phyloP scores from a whole-genome alignment of 2,113 vertebrate species.

The Brienomyrus brachyistius region DNA sequence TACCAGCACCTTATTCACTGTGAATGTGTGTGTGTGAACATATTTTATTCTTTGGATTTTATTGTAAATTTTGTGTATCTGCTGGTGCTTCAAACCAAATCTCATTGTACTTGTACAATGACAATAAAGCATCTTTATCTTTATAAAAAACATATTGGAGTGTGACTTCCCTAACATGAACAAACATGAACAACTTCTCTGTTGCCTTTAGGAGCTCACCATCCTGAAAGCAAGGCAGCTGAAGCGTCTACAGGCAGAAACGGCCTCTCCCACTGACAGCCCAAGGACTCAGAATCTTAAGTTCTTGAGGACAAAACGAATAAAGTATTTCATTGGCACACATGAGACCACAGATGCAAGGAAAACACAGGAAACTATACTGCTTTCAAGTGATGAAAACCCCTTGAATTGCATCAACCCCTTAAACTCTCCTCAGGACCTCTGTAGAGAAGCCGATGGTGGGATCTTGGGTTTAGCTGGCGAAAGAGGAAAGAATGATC shows the following conservation, averaged over 20 bases:
- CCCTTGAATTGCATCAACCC: background rate
- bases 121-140: too few relatives aligned
- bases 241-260: background rate
- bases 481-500: background rate
- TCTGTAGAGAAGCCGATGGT: background rate
- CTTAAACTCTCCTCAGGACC: background rate
- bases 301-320: conserved; percentile 19
- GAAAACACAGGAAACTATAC: background rate
- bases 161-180: background rate
- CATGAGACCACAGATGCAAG: background rate
- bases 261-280: conserved; percentile 15
- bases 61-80: too few relatives aligned
- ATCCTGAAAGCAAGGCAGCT: background rate
- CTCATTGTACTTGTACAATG: too few relatives aligned
- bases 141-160: background rate
- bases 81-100: too few relatives aligned
- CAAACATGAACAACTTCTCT: background rate
- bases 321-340: conserved; percentile 32
- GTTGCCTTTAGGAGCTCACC: background rate
- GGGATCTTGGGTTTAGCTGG: background rate
- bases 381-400: background rate
- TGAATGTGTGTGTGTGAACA: too few relatives aligned
- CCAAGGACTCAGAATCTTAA: conserved; percentile 20
- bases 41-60: too few relatives aligned
- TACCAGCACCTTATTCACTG: too few relatives aligned